phyloP scores from a whole-genome alignment of 2,113 vertebrate species.

The Probosciger aterrimus region DNA sequence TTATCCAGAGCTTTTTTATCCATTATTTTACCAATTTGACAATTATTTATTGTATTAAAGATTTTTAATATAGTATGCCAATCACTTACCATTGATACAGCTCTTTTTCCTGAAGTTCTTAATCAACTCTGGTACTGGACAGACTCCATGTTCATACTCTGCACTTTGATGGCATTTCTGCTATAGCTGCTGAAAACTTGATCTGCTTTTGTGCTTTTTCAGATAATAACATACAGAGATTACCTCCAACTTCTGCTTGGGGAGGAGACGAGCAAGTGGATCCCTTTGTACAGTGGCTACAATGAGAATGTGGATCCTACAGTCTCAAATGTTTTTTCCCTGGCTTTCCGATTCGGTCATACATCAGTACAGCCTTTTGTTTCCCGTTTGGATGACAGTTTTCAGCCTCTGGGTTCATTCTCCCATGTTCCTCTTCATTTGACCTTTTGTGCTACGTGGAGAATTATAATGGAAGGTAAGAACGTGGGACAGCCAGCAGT shows the following conservation, averaged over 20 bases:
- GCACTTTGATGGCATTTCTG: background rate
- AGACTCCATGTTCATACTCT: background rate
- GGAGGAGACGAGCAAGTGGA: constrained; percentile 10
- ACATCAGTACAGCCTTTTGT: constrained; percentile 76
- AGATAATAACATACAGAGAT: constrained; percentile 81
- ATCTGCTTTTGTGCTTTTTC: background rate
- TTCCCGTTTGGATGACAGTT: constrained; percentile 66
- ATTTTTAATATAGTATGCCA: background rate
- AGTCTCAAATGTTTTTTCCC: constrained; percentile 80
- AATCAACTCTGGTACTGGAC: background rate
- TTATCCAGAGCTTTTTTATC: background rate
- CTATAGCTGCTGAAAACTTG: background rate
- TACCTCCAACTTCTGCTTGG: constrained; percentile 76
- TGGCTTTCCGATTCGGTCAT: constrained; percentile 84
- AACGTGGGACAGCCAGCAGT: background rate
- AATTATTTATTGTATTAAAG: background rate
- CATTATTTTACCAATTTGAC: background rate
- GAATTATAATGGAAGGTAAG: constrained; percentile 80
- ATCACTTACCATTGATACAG: background rate
- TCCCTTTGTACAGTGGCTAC: constrained; percentile 77
- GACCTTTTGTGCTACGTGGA: constrained; percentile 81
- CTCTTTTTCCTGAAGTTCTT: background rate
- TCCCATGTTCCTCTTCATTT: constrained; percentile 72
- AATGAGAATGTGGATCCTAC: constrained; percentile 71
- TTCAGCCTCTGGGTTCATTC: constrained; percentile 55